Conservation (phyloP, 2,113 vertebrate genomes). For the Rhynchopsitta pachyrhyncha region DNA sequence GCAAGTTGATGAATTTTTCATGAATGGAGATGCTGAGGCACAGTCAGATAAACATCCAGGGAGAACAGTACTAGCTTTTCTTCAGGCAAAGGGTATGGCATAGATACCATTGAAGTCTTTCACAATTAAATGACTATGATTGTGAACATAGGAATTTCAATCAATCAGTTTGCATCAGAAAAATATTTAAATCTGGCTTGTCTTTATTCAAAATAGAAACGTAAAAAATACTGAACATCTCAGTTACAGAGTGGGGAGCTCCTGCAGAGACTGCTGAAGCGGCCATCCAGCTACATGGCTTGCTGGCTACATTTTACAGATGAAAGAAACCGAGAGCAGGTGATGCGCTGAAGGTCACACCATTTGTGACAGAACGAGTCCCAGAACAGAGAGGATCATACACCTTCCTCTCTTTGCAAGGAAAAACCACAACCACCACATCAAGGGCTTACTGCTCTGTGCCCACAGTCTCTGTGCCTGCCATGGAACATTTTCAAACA, state of each 20-base stretch:
- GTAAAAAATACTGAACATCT: not conserved
- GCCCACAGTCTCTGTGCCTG: not conserved
- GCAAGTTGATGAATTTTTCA: not conserved
- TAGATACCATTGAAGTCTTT: not conserved
- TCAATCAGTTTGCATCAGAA: not conserved
- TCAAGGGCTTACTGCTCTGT: slow-evolving; percentile 20
- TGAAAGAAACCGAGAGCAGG: slow-evolving; percentile 8
- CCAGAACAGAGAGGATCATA: slow-evolving; percentile 11
- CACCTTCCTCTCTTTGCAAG: slow-evolving; percentile 10
- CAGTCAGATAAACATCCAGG: not conserved
- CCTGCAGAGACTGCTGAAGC: not conserved
- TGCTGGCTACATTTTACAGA: not conserved
- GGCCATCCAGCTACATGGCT: not conserved
- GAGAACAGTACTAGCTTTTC: not conserved
- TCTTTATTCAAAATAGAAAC: not conserved
- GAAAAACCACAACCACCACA: slow-evolving; percentile 38
- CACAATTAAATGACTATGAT: not conserved
- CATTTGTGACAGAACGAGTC: not conserved
- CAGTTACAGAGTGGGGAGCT: not conserved
- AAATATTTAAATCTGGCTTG: not conserved
- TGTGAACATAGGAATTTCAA: not conserved
- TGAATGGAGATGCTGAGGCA: not conserved
- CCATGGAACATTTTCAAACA: slow-evolving; percentile 50
- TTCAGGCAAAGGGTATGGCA: not conserved
- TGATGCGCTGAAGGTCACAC: slow-evolving; percentile 34